Percentiles rank a stretch among this genome's conserved stretches.
Evolutionary conservation across 2,113 vertebrate species (phyloP).

Genomic region (Daphoenositta chrysoptera): DNA sequence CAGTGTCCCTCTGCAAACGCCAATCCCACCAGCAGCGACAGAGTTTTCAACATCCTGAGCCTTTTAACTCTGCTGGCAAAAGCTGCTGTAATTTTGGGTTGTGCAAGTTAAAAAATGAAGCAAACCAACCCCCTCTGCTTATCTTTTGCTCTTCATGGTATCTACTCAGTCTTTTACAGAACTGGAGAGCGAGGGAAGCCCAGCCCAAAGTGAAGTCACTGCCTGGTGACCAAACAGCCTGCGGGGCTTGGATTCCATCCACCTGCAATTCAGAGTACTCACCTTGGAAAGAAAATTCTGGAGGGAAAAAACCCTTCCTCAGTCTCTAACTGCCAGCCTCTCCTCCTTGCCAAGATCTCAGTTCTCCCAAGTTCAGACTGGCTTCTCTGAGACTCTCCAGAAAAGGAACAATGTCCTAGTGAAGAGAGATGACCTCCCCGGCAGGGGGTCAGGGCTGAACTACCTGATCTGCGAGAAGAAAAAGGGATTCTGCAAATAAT

Average conservation of each 20-base stretch:
- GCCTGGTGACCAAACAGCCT: background rate
- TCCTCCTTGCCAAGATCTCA: background rate
- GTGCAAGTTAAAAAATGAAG: background rate
- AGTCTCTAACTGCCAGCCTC: background rate
- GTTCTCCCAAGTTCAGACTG: background rate
- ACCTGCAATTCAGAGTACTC: background rate
- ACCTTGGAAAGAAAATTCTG: background rate
- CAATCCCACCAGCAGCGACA: background rate
- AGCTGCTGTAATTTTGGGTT: fast-evolving
- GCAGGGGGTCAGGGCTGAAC: background rate
- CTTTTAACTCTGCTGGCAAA: background rate
- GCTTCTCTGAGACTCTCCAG: background rate
- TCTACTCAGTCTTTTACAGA: background rate
- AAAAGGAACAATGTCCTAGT: background rate
- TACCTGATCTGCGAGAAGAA: fast-evolving
- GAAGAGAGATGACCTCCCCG: background rate
- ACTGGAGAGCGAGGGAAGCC: background rate
- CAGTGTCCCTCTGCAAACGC: fast-evolving
- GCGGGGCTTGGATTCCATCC: conserved; percentile 5
- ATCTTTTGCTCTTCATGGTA: background rate
- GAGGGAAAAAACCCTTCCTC: background rate
- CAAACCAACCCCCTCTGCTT: background rate
- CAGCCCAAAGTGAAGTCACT: conserved; percentile 20
- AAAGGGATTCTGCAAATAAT: background rate
- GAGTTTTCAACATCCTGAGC: background rate